A percentile compares a stretch with the other conserved stretches of the same genome.
Conservation (phyloP, 1,140 invertebrate genomes). For the Conus ventricosus region DNA sequence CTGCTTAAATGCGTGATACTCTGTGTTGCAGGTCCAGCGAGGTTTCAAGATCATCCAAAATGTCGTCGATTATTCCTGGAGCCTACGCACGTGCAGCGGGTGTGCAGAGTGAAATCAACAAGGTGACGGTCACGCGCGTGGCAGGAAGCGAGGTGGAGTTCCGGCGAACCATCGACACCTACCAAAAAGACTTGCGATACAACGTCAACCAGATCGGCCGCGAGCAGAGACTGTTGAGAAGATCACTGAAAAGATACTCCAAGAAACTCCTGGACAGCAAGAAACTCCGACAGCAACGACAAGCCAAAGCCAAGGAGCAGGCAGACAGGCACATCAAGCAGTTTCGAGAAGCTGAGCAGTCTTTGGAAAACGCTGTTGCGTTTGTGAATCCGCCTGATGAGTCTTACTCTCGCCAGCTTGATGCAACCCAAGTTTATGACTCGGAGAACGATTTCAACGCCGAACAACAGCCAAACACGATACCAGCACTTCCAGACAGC, state of each 20-base stretch:
- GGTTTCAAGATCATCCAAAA: constrained; percentile 14
- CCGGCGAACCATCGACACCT: constrained; percentile 48
- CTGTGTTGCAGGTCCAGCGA: constrained; percentile 16
- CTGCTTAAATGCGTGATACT: neutral
- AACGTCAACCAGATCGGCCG: constrained; percentile 46
- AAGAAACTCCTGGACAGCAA: constrained; percentile 46
- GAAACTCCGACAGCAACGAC: constrained; percentile 35
- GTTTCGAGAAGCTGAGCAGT: neutral
- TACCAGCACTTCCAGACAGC: neutral
- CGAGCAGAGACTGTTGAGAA: constrained; percentile 48
- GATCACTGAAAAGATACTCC: constrained; percentile 46
- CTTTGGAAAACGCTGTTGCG: neutral
- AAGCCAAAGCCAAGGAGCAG: constrained; percentile 28
- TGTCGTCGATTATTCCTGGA: constrained; percentile 49
- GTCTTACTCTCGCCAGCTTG: constrained; percentile 12
- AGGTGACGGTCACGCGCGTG: constrained; percentile 57
- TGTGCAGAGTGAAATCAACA: constrained; percentile 57
- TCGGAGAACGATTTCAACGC: neutral
- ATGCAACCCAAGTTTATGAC: constrained; percentile 16
- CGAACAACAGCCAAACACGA: neutral
- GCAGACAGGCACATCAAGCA: constrained; percentile 10
- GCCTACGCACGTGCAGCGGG: constrained; percentile 54
- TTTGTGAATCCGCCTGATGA: neutral
- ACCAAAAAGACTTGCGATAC: constrained; percentile 51
- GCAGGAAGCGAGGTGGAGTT: constrained; percentile 54